phyloP scores from a whole-genome alignment of 2,113 vertebrate genomes.

The Microtus montanus region DNA sequence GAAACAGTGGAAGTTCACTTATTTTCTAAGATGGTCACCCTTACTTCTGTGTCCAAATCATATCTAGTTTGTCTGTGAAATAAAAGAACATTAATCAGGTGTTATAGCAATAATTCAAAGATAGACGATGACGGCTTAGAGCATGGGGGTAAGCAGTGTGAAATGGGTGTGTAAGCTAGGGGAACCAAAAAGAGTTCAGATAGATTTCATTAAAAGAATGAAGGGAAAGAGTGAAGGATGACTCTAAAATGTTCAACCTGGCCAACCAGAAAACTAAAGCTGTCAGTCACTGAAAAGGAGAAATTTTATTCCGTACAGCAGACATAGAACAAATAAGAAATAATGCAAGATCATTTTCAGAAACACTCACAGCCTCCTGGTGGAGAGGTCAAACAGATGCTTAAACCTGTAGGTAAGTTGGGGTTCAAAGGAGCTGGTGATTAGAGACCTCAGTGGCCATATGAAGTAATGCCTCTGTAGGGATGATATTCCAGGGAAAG shows the following conservation, averaged over 20 bases:
- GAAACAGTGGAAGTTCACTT: not conserved
- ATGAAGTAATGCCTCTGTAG: not conserved
- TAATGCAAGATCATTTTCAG: not conserved
- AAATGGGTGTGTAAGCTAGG: not conserved
- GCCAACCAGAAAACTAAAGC: not conserved
- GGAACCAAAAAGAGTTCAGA: not conserved
- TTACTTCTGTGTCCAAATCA: not conserved
- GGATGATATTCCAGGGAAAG: not conserved
- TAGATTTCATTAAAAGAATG: not conserved
- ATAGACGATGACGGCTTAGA: not conserved
- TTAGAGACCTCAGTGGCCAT: not conserved
- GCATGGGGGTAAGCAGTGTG: not conserved
- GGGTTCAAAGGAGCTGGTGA: not conserved
- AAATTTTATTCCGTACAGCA: not conserved
- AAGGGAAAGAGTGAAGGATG: not conserved
- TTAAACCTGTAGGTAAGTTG: not conserved
- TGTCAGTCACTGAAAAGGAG: not conserved
- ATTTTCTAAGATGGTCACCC: not conserved
- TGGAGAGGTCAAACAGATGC: no score
- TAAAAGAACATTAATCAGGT: fast-evolving
- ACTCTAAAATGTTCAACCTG: not conserved
- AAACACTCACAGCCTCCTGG: not conserved
- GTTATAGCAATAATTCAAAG: not conserved
- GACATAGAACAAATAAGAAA: not conserved
- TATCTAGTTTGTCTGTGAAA: not conserved